phyloP scores from a whole-genome alignment of 2,113 vertebrate genomes.

The Ifrita kowaldi region DNA sequence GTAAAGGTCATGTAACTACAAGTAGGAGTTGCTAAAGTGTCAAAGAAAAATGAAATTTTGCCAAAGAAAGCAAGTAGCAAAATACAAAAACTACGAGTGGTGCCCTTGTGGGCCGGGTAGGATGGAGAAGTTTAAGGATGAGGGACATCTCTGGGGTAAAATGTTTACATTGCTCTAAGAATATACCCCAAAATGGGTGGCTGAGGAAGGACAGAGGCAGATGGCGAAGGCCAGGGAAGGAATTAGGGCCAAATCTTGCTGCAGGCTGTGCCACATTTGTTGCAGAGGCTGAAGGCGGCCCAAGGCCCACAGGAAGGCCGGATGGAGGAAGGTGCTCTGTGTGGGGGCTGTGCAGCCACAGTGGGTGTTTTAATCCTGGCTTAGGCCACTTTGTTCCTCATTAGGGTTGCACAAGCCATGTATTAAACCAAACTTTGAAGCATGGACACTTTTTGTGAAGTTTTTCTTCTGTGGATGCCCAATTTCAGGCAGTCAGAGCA shows the following conservation, averaged over 20 bases:
- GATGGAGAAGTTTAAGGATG: neutral
- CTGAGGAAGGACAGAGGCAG: neutral
- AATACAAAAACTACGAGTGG: neutral
- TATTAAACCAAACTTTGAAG: neutral
- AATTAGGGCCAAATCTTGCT: neutral
- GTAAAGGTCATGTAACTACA: neutral
- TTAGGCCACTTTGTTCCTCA: neutral
- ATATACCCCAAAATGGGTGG: accelerated
- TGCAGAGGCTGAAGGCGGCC: neutral
- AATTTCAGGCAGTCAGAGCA: neutral
- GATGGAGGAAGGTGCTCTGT: neutral
- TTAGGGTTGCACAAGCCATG: neutral
- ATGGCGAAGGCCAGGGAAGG: neutral
- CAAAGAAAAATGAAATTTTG: neutral
- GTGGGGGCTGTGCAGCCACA: neutral
- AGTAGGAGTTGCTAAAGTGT: neutral
- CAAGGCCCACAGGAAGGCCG: neutral
- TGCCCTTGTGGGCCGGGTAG: neutral
- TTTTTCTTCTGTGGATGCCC: neutral
- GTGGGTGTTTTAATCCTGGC: neutral
- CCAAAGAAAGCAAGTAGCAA: neutral
- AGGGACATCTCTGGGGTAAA: neutral
- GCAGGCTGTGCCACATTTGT: neutral
- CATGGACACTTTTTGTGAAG: neutral
- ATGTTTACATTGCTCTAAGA: neutral